Conservation (phyloP, 2,113 vertebrate genomes). For the Sylvia atricapilla region DNA sequence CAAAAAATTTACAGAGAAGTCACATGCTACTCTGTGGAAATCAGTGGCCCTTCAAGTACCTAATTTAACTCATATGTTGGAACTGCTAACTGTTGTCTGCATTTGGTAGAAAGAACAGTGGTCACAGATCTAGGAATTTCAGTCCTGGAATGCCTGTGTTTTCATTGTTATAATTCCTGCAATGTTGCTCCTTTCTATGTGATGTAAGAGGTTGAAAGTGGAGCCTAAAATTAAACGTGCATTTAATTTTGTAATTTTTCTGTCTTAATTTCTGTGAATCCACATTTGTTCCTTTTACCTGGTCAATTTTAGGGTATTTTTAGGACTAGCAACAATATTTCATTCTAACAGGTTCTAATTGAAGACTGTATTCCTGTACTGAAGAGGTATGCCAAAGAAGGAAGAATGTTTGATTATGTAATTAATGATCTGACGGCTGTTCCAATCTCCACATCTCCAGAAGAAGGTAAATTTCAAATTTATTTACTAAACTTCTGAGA, state of each 20-base stretch:
- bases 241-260: not conserved
- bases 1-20: not conserved
- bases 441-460: conserved; percentile 94
- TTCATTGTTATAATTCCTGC: not conserved
- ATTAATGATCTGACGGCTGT: conserved; percentile 98
- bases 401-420: conserved; percentile 93
- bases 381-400: conserved; percentile 95
- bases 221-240: not conserved
- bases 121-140: not conserved
- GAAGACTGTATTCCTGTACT: conserved; percentile 96
- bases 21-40: not conserved
- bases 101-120: not conserved
- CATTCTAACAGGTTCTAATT: conserved; percentile 82
- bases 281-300: not conserved
- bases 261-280: not conserved
- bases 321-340: not conserved
- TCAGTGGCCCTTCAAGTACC: not conserved
- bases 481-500: not conserved
- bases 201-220: not conserved
- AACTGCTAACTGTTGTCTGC: not conserved
- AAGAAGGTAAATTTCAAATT: conserved; percentile 83
- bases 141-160: not conserved
- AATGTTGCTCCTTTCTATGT: not conserved
- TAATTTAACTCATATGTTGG: not conserved
- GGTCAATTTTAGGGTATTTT: not conserved